Base-by-base conservation (phyloP, 2,888 invertebrate genomes). In the Gnatocerus cornutus region DNA sequence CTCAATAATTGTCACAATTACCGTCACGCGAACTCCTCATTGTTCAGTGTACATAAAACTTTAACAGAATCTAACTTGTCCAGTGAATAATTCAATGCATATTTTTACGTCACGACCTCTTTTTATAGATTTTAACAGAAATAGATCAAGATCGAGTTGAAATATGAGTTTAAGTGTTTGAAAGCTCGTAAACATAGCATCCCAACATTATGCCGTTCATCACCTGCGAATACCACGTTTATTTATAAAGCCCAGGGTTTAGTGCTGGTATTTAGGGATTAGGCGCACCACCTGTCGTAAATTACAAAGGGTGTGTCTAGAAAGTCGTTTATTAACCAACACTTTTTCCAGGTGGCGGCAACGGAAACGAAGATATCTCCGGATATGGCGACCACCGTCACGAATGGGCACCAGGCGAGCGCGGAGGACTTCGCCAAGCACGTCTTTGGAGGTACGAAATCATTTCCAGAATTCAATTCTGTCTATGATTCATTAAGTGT, bases 351-450 rank as follows among this genome's bases (percentile, higher is more conserved):
- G 73, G 73, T 73, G 71, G 71, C 73, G 27, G 46, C 62, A 29
- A 30, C 59, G 7, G 71, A 73, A 41, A 63, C 43, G 9, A 69
- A 67, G 16, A 39, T 69, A 16, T 71, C 74, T 2, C 73, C 74
- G 10, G 75, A 75, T 43, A 80, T 80, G 79, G 77, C 80, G 16
- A 79, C 79, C n/a, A 73, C 77, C 3, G 76, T 78, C 30, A 77
- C 76, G 16, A 79, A 80, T 71, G 77, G 76, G 7, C 71, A 75
- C 56, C 77, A 75, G 43, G 71, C 73, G 14, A 78, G 74, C 52
- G 63, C 76, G 5, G 79, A 79, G 69, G 79, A 80, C 55, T 80
- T 79, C 50, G 79, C 79, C 8, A 80, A 76, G 45, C 80, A 80
- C 71, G 78, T 80, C 5, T 80, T 80, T 71, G 80, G 80, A 64